phyloP scores from a whole-genome alignment of 2,113 vertebrate genomes.

The Rhabdornis inornatus region DNA sequence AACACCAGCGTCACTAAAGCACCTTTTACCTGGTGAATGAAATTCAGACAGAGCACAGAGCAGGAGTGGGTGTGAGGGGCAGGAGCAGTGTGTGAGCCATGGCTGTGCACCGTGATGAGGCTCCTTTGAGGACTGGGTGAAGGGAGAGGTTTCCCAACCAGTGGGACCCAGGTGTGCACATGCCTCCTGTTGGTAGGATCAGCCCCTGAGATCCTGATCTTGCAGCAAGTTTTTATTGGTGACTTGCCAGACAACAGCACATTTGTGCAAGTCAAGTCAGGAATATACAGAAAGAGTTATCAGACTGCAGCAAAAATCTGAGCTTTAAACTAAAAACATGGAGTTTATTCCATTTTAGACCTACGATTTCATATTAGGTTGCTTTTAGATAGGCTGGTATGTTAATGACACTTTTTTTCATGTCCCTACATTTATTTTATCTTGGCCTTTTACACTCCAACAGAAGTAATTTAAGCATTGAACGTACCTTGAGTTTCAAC shows the following conservation, averaged over 20 bases:
- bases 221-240: not conserved
- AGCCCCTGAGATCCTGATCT: not conserved
- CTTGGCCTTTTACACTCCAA: not conserved
- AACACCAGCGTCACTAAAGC: not conserved
- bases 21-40: fast-evolving
- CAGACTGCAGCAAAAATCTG: not conserved
- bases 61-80: not conserved
- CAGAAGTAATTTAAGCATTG: slow-evolving; percentile 17
- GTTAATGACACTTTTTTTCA: not conserved
- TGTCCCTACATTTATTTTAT: not conserved
- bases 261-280: not conserved
- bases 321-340: not conserved
- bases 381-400: not conserved
- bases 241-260: not conserved
- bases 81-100: fast-evolving
- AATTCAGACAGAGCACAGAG: not conserved
- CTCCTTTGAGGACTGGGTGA: not conserved
- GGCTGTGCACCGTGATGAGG: not conserved
- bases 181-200: not conserved
- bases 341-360: not conserved
- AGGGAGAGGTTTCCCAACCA: not conserved
- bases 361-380: not conserved
- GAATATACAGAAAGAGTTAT: not conserved
- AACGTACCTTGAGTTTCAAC: slow-evolving; percentile 88
- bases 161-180: not conserved